A percentile compares a stretch with the other conserved stretches of the same genome.
Evolutionary conservation across 2,888 invertebrate species (phyloP).

Genomic region (Rotaria macrura): DNA sequence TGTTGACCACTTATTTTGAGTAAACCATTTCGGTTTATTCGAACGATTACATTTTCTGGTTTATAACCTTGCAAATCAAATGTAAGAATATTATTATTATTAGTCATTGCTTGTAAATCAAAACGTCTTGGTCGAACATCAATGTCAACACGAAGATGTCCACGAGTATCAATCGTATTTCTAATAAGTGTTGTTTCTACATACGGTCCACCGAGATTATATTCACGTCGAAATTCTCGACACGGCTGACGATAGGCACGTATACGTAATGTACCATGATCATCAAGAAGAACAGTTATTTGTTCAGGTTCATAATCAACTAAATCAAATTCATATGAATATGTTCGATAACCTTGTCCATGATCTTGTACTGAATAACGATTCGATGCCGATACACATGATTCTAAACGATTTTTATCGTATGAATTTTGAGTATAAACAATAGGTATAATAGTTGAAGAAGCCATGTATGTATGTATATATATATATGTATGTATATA

Average conservation of each 20-base stretch:
- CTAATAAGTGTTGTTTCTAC: background rate
- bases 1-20: background rate
- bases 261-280: background rate
- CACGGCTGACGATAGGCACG: background rate
- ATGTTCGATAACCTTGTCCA: background rate
- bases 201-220: background rate
- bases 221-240: constrained; percentile 1
- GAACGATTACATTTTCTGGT: background rate
- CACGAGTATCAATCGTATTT: background rate
- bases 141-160: background rate
- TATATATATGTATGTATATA: too few relatives aligned
- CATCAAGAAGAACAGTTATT: background rate
- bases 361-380: background rate
- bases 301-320: background rate
- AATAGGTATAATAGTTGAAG: constrained; percentile 11
- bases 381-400: background rate
- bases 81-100: background rate
- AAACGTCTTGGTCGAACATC: background rate
- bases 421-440: background rate
- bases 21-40: background rate
- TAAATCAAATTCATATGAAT: background rate
- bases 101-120: background rate
- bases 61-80: background rate
- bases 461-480: too few relatives aligned
- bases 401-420: background rate